A percentile compares a stretch with the other conserved stretches of the same genome.
Evolutionary conservation across 1,140 invertebrate genomes (phyloP).

Genomic region (Micrasema longulum): DNA sequence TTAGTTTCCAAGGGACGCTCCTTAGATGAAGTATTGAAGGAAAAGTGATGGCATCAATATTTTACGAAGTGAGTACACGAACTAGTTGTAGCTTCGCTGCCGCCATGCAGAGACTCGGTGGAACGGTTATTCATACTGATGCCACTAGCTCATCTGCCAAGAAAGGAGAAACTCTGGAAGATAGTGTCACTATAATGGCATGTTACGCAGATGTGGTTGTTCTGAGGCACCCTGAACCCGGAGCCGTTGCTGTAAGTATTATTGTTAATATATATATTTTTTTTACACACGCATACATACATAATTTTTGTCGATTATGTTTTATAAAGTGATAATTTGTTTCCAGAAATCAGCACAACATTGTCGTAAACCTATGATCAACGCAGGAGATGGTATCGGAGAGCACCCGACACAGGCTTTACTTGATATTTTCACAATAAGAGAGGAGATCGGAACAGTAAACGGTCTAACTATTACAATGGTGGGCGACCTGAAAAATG

Average conservation of each 20-base stretch:
- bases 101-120: constrained; percentile 96
- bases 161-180: constrained; percentile 97
- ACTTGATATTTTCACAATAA: constrained; percentile 97
- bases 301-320: too few relatives aligned
- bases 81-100: constrained; percentile 96
- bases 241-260: constrained; percentile 86
- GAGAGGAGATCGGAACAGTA: constrained; percentile 98
- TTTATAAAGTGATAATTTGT: neutral
- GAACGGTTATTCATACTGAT: constrained; percentile 90
- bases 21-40: constrained; percentile 90
- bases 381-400: constrained; percentile 97
- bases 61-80: constrained; percentile 97
- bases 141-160: constrained; percentile 90
- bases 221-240: constrained; percentile 91
- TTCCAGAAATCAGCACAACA: constrained; percentile 81
- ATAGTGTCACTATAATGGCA: constrained; percentile 87
- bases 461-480: constrained; percentile 94
- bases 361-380: constrained; percentile 91
- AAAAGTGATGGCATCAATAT: constrained; percentile 95
- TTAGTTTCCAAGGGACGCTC: constrained; percentile 85
- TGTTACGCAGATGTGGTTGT: constrained; percentile 94
- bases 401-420: constrained; percentile 99
- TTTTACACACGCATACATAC: too few relatives aligned
- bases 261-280: too few relatives aligned
- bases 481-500: constrained; percentile 97